phyloP scores from a whole-genome alignment of 2,797 vertebrate species.

The Chromis chromis region DNA sequence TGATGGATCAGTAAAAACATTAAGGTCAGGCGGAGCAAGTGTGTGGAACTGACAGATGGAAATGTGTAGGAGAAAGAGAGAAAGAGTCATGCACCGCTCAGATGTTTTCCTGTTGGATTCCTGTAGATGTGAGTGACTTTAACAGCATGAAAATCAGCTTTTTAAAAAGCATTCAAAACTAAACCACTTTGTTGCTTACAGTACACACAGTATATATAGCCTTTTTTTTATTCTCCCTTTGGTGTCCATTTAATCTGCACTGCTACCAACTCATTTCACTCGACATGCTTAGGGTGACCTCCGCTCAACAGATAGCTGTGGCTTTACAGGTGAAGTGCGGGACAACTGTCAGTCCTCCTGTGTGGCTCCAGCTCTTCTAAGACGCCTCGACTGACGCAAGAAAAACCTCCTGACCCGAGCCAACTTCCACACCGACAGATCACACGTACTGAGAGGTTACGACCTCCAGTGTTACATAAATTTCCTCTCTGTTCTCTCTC shows the following conservation, averaged over 20 bases:
- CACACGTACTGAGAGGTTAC: slow-evolving; percentile 44
- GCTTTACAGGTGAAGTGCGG: slow-evolving; percentile 28
- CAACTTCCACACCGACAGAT: slow-evolving; percentile 30
- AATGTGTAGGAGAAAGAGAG: slow-evolving; percentile 26
- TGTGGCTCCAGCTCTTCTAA: slow-evolving; percentile 11
- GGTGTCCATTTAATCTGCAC: neutral
- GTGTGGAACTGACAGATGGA: slow-evolving; percentile 33
- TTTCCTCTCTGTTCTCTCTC: slow-evolving; percentile 13
- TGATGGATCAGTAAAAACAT: slow-evolving; percentile 34
- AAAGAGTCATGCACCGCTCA: slow-evolving; percentile 11
- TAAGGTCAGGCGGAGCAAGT: slow-evolving; percentile 26
- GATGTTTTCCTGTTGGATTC: slow-evolving; percentile 46
- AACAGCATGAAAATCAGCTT: neutral
- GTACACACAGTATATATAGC: neutral
- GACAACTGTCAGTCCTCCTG: slow-evolving; percentile 37
- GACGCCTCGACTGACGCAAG: slow-evolving; percentile 12
- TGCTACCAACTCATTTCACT: neutral
- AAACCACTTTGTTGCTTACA: neutral
- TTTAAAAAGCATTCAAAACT: neutral
- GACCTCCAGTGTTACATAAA: slow-evolving; percentile 61
- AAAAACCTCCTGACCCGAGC: slow-evolving; percentile 44
- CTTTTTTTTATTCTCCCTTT: neutral
- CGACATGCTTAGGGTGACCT: slow-evolving; percentile 6
- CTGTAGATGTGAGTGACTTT: slow-evolving; percentile 20
- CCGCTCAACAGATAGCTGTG: slow-evolving; percentile 10